Percentiles rank a stretch among this genome's conserved stretches.
phyloP scores from a whole-genome alignment of 2,113 vertebrate genomes.

The Tenebrosternarchus preto region DNA sequence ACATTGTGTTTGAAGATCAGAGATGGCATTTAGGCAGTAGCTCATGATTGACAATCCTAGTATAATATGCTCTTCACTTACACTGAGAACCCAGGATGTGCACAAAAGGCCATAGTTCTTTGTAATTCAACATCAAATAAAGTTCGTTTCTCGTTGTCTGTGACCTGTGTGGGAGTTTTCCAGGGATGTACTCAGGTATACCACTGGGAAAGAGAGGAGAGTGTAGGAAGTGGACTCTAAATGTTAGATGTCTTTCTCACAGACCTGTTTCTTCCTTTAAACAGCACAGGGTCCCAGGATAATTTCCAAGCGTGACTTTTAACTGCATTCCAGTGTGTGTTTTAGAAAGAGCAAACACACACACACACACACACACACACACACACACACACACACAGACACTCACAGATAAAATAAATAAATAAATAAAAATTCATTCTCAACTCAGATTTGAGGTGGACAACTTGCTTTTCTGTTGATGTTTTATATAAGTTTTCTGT shows the following conservation, averaged over 20 bases:
- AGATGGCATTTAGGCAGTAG: neutral
- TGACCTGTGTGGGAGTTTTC: constrained; percentile 14
- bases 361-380: neutral
- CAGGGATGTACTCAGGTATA: constrained; percentile 4
- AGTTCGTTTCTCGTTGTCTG: constrained; percentile 10
- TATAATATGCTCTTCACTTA: neutral
- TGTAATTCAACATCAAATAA: constrained; percentile 2
- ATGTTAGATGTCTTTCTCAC: constrained; percentile 16
- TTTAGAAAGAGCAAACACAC: neutral
- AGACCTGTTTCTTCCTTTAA: constrained; percentile 14
- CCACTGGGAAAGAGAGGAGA: neutral
- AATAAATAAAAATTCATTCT: neutral
- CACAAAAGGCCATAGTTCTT: neutral
- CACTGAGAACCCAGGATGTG: neutral
- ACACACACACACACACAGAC: neutral
- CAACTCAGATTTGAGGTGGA: no score
- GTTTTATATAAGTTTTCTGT: neutral
- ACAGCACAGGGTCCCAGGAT: neutral
- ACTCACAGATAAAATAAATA: neutral
- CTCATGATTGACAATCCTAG: neutral
- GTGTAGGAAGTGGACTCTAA: neutral
- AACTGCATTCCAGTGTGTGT: constrained; percentile 20
- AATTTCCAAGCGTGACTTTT: neutral
- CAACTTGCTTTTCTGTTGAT: no score
- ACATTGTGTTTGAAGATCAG: neutral